Evolutionary conservation across 2,888 invertebrate species (phyloP), one percentile per base, ranked within the genome.

Genomic region (Drosophila niveifrons): DNA sequence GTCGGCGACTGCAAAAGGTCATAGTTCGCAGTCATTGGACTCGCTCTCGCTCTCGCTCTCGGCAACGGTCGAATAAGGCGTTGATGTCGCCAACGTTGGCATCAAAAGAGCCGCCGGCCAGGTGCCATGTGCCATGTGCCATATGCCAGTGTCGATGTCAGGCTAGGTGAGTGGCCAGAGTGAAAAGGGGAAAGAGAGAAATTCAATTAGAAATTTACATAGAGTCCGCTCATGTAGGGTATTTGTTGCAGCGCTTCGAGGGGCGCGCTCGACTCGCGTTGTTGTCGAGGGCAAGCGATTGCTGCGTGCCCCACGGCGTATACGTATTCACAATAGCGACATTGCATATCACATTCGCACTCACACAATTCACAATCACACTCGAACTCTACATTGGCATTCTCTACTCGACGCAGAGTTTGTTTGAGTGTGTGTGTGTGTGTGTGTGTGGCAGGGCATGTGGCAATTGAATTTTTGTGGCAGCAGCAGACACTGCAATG

Each of bases 381-480:
- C 34, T 17, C 23, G 8, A 4, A 46, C 36, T 17, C n/a, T 2
- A 18, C 13, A 18, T n/a, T n/a, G n/a, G n/a, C n/a, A n/a, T 31
- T 23, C 23, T 23, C 23, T 23, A 23, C 23, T 23, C 23, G 23
- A 31, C 39, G 51, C 62, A 51, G 23, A 23, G 23, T 23, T 1
- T 43, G 34, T 50, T 18, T 62, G 31, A 8, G 31, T 31, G 29
- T 34, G 34, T 3, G 34, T 2, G 3, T 31, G 31, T 3, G 31
- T 34, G 34, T 34, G 34, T 68, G 74, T 66, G 68, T 58, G 68
- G 46, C 61, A 55, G 66, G 72, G 67, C 69, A 65, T 68, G 74
- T 50, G 67, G 68, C 75, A 76, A 76, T 76, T 76, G 75, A 68
- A 76, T 76, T 73, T 76, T 59, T 78, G 75, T 58, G 78, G 78